Evolutionary conservation across 2,797 vertebrate species (phyloP).

Genomic region (Enteromius treurensis): DNA sequence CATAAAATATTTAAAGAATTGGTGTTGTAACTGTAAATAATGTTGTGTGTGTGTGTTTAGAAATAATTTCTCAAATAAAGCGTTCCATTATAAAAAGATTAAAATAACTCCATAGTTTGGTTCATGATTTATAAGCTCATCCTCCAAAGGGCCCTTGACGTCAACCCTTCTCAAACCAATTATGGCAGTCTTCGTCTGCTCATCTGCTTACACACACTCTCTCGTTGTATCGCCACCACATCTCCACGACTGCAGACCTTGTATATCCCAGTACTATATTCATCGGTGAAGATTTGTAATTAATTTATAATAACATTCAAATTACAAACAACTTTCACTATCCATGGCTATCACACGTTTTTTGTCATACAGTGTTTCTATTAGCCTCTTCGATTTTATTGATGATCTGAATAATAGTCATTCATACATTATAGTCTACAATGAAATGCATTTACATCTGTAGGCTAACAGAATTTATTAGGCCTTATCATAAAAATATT

Average conservation of each 20-base stretch:
- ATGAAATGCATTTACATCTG: not conserved
- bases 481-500: not conserved
- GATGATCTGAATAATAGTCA: not conserved
- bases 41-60: not conserved
- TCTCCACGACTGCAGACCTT: not conserved
- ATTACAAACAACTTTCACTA: not conserved
- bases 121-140: not conserved
- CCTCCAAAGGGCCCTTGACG: not conserved
- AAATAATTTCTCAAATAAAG: not conserved
- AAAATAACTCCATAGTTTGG: not conserved
- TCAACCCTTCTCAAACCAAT: not conserved
- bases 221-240: not conserved
- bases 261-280: not conserved
- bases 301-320: not conserved
- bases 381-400: not conserved
- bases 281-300: not conserved
- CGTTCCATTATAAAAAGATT: not conserved
- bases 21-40: not conserved
- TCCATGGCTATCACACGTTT: not conserved
- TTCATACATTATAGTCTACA: not conserved
- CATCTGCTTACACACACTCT: not conserved
- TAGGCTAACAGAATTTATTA: not conserved
- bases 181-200: not conserved
- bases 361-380: too few relatives aligned
- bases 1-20: not conserved